These are phyloP conservation scores for Blastobasis lacticolella DNA, from an alignment of 2,888 invertebrate species.

Conservation along the genomic window DNA sequence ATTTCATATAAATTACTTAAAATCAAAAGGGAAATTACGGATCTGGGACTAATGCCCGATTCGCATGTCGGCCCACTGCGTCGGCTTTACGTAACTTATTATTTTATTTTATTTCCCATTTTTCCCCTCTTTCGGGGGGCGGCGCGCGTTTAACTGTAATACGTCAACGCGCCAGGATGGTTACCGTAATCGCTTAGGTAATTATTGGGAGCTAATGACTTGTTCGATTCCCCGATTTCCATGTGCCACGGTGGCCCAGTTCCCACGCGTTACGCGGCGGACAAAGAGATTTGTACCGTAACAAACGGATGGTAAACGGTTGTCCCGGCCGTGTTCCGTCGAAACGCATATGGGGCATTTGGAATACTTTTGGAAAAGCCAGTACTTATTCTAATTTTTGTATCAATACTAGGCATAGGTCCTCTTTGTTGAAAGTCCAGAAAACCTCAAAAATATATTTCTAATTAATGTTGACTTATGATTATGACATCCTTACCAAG, in stretches of 20 bases:
- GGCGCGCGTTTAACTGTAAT: conserved; percentile 53
- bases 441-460: no score
- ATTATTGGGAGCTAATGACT: conserved; percentile 59
- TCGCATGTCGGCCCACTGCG: conserved; percentile 51
- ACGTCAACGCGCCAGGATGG: conserved; percentile 51
- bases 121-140: conserved; percentile 40
- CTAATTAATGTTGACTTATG: no score
- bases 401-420: no score
- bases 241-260: conserved; percentile 29
- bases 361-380: no score
- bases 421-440: no score
- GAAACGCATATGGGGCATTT: neutral
- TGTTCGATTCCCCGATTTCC: conserved; percentile 29
- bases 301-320: neutral
- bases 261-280: conserved; percentile 29
- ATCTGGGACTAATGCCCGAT: conserved; percentile 55
- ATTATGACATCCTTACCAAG: no score
- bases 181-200: conserved; percentile 51
- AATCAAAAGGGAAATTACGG: conserved; percentile 68
- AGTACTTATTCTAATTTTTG: no score
- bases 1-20: conserved; percentile 69
- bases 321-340: neutral
- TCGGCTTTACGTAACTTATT: conserved; percentile 51
- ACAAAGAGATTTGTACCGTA: neutral
- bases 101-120: conserved; percentile 57